A percentile compares a stretch with the other conserved stretches of the same genome.
These are phyloP conservation scores for Melipona beecheii DNA, from an alignment of 2,888 invertebrate genomes.

Conservation along the genomic window DNA sequence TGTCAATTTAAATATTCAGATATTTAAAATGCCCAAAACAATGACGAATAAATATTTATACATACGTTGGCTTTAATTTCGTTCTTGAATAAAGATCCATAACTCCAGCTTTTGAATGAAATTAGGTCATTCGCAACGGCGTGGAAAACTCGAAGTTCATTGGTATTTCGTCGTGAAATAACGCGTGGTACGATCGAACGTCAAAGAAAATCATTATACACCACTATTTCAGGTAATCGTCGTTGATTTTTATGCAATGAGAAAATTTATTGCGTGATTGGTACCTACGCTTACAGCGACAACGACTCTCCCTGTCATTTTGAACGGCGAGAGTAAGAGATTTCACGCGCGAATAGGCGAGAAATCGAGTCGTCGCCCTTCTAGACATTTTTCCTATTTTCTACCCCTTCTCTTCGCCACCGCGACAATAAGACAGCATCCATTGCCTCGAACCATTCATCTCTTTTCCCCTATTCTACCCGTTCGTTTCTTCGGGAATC, in stretches of 20 bases:
- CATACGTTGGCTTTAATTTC: no score
- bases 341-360: constrained; percentile 29
- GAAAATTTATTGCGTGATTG: neutral
- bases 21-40: neutral
- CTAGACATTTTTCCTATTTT: constrained; percentile 19
- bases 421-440: constrained; percentile 21
- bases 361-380: constrained; percentile 17
- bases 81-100: no score
- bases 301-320: constrained; percentile 1
- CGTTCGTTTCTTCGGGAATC: constrained; percentile 22
- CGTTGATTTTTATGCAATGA: constrained; percentile 3
- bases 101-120: no score
- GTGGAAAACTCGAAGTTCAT: neutral
- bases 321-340: constrained; percentile 20
- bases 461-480: neutral
- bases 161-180: neutral
- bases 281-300: neutral
- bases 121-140: no score
- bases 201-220: neutral
- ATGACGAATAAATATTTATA: no score
- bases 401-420: constrained; percentile 24
- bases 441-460: neutral
- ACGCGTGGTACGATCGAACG: neutral
- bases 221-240: no score
- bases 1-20: neutral